Percentiles rank a stretch among this genome's conserved stretches.
These are phyloP conservation scores for Myoxocephalus aenaeus DNA, from an alignment of 2,797 vertebrate species.

Conservation along the genomic window DNA sequence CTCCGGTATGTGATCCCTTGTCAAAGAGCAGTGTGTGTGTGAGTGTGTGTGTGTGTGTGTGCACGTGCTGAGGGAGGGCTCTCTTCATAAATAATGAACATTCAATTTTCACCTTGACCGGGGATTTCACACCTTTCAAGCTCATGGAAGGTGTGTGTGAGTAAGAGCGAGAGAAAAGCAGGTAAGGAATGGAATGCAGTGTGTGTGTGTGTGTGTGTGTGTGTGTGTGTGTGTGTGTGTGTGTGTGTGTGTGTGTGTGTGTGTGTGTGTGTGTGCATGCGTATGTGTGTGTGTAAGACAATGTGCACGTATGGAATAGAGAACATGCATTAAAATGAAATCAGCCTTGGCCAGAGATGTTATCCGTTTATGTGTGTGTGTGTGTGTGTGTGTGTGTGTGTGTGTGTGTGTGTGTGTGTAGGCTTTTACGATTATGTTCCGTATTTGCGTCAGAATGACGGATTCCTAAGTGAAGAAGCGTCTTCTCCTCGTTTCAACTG, in stretches of 20 bases:
- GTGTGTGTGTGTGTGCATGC: background rate
- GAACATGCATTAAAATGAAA: too few species aligned
- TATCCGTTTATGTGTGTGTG: too few species aligned
- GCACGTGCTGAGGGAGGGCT: constrained; percentile 19
- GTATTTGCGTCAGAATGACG: constrained; percentile 55
- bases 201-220: too few species aligned
- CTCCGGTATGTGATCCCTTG: too few species aligned
- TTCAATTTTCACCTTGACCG: constrained; percentile 44
- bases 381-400: background rate
- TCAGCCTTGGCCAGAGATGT: too few species aligned
- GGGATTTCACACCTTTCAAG: constrained; percentile 47
- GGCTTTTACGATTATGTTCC: constrained; percentile 38
- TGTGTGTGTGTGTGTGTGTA: too few species aligned
- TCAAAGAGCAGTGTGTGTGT: background rate
- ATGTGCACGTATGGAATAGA: too few species aligned
- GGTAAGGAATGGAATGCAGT: too few species aligned
- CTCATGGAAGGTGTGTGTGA: background rate
- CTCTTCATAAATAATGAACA: constrained; percentile 62
- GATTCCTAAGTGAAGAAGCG: constrained; percentile 32
- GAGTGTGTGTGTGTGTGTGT: constrained; percentile 25
- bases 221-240: too few species aligned
- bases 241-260: background rate
- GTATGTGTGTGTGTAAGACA: too few species aligned
- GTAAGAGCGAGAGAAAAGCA: too few species aligned
- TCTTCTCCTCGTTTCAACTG: constrained; percentile 33